Conservation (phyloP, 2,888 invertebrate species). For the Drosophila helvetica region DNA sequence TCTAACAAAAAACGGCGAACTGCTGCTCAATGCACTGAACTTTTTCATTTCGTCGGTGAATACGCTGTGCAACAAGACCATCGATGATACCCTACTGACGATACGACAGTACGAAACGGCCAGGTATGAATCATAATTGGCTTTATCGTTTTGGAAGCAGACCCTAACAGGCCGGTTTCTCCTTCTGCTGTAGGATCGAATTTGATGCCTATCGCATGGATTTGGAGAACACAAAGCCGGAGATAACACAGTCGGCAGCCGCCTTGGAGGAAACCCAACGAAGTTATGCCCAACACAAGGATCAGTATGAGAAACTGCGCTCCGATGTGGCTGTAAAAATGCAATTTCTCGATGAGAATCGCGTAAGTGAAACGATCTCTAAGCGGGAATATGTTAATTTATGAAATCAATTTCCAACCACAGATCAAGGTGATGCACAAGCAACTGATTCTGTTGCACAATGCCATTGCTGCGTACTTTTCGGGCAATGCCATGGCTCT, state of each 20-base stretch:
- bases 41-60: constrained; percentile 98
- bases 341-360: constrained; percentile 98
- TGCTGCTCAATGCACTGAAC: constrained; percentile 95
- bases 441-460: constrained; percentile 96
- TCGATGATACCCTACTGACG: constrained; percentile 94
- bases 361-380: constrained; percentile 86
- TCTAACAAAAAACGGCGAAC: constrained; percentile 96
- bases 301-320: constrained; percentile 95
- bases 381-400: no score
- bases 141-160: not conserved
- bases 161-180: not conserved
- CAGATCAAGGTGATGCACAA: constrained; percentile 99
- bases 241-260: constrained; percentile 85
- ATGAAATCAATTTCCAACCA: not conserved
- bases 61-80: constrained; percentile 98
- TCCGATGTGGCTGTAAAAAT: constrained; percentile 98
- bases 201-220: constrained; percentile 99
- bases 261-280: constrained; percentile 93
- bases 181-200: constrained; percentile 88
- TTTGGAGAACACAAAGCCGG: constrained; percentile 91
- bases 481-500: constrained; percentile 97
- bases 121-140: constrained; percentile 81
- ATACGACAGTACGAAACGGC: constrained; percentile 87
- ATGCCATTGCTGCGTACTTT: constrained; percentile 98
- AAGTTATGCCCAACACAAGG: constrained; percentile 93